Percentiles rank a stretch among this genome's conserved stretches.
Conservation (phyloP, 2,888 invertebrate species). For the Frankliniella fusca region DNA sequence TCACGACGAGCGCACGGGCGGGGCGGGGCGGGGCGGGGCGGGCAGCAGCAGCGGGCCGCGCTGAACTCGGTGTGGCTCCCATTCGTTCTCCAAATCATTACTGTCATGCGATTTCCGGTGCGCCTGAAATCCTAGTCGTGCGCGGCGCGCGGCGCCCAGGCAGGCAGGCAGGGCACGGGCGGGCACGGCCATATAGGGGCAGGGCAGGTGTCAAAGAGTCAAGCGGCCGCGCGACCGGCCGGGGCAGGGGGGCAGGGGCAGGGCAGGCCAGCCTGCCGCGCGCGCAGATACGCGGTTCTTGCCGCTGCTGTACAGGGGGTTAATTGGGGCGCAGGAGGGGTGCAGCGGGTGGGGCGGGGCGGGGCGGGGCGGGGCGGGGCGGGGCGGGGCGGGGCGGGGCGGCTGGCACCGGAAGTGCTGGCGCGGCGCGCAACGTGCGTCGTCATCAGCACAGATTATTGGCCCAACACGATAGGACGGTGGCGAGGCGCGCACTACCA, state of each 20-base stretch:
- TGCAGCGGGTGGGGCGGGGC: too few species aligned
- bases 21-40: too few species aligned
- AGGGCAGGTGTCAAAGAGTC: conserved; percentile 21
- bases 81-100: conserved; percentile 21
- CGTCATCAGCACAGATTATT: not conserved
- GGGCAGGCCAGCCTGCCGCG: too few species aligned
- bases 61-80: not conserved
- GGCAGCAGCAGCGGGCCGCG: not conserved
- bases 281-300: too few species aligned
- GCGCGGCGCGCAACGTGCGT: not conserved
- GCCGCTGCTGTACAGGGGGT: not conserved
- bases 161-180: not conserved
- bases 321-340: conserved; percentile 2
- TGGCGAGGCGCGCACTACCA: not conserved
- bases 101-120: conserved; percentile 20
- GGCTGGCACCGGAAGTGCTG: not conserved
- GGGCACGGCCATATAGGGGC: too few species aligned
- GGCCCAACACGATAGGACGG: not conserved
- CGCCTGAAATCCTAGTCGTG: not conserved
- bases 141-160: not conserved
- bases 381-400: too few species aligned
- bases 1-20: not conserved
- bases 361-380: too few species aligned
- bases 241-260: too few species aligned
- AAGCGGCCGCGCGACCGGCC: not conserved